Conservation (phyloP, 2,797 vertebrate species). For the Morus bassanus region DNA sequence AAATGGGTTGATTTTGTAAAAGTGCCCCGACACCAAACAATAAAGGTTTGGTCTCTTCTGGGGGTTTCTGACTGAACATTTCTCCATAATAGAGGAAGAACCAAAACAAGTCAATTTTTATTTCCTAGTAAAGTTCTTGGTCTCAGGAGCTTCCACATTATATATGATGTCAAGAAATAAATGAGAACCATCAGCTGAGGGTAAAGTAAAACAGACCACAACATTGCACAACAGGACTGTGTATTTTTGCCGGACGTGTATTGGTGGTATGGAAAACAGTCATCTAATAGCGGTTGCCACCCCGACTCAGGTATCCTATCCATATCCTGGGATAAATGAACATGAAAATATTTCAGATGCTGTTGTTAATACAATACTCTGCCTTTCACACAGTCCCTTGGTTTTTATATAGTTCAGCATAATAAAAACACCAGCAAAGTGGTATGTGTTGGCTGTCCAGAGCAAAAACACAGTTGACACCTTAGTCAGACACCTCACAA, state of each 20-base stretch:
- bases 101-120: background rate
- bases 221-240: background rate
- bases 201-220: background rate
- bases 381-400: background rate
- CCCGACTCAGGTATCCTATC: background rate
- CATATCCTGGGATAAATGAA: background rate
- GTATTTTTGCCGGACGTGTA: background rate
- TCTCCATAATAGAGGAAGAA: background rate
- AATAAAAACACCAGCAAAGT: background rate
- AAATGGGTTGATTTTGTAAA: background rate
- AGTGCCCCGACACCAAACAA: background rate
- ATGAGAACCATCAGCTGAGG: background rate
- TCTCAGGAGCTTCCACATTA: background rate
- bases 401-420: background rate
- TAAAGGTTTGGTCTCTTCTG: background rate
- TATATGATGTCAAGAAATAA: background rate
- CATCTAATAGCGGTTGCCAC: background rate
- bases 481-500: conserved; percentile 29
- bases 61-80: background rate
- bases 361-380: background rate
- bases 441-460: background rate
- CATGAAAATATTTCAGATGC: background rate
- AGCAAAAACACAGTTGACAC: conserved; percentile 20
- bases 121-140: background rate
- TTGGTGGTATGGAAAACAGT: background rate